Percentiles rank a stretch among this genome's conserved stretches.
Evolutionary conservation across 2,888 invertebrate genomes (phyloP).

Genomic region (Troglohyphantes excavatus): DNA sequence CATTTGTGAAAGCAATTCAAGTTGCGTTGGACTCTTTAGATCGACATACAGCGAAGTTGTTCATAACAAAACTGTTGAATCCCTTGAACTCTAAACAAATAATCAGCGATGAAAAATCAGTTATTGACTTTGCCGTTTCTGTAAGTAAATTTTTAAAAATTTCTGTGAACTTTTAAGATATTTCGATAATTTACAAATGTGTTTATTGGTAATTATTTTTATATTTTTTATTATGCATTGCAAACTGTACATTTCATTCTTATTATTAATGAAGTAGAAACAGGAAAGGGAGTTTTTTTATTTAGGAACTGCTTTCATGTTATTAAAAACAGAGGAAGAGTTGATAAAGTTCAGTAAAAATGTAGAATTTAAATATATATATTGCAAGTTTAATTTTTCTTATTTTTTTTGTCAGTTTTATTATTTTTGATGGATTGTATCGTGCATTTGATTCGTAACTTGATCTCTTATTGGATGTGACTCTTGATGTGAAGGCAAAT

Average conservation of each 20-base stretch:
- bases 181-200: background rate
- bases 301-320: too few species aligned
- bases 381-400: too few species aligned
- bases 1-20: constrained; percentile 82
- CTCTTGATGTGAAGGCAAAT: too few species aligned
- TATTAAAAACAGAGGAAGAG: too few species aligned
- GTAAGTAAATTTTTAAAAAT: constrained; percentile 81
- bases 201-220: too few species aligned
- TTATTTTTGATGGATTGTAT: too few species aligned
- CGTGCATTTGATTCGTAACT: too few species aligned
- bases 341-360: too few species aligned
- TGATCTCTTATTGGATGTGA: too few species aligned
- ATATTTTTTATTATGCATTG: background rate
- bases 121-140: constrained; percentile 83
- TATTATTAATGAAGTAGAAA: background rate
- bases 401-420: too few species aligned
- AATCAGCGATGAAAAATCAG: constrained; percentile 81
- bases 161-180: background rate
- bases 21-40: constrained; percentile 83
- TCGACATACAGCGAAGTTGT: constrained; percentile 83
- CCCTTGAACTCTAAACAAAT: constrained; percentile 83
- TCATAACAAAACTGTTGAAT: constrained; percentile 84
- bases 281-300: background rate
- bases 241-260: background rate
- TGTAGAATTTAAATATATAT: too few species aligned